Evolutionary conservation across 1,140 invertebrate genomes (phyloP), one percentile per base, ranked within the genome.

Genomic region (Chymomyza costata): DNA sequence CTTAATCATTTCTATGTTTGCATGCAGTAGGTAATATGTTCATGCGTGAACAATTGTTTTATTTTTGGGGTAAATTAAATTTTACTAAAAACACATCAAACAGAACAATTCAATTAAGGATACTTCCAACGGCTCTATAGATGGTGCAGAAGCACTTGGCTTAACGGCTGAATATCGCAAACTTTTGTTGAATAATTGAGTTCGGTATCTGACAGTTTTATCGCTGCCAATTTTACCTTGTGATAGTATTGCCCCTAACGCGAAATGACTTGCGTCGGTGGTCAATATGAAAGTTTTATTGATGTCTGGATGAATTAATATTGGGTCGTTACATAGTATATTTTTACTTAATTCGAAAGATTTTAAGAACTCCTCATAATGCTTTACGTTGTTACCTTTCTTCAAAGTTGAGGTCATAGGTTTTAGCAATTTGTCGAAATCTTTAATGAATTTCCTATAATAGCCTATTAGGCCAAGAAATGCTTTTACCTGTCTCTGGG

Each of bases 331-430:
- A 8, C 14, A 28, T 3, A 37, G 13, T 10, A 52, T n/a, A 1
- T 17, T 52, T 16, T 52, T 52, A 6, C 39, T 43, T 28, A 18
- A 8, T 25, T 44, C 5, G 14, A 44, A 43, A 18, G 49, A 3
- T 1, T 16, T 7, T 13, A n/a, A 16, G 25, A 32, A 45, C 8
- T 45, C n/a, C 1, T 5, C 2, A 6, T 45, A 25, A n/a, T 15
- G 30, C 17, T 13, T 8, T 3, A 45, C 15, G 15, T 21, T 17
- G 10, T 32, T 45, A 1, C 25, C 14, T 1, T 5, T 30, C 8
- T 30, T 32, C 3, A 32, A n/a, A 3, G 30, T 25, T 32, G 1
- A 31, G 7, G 43, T 45, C 6, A 44, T 1, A 1, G 41, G 41
- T 25, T 44, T 31, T 17, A 15, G 28, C 6, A 44, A 6, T 16